Conservation (phyloP, 2,888 invertebrate genomes). For the Silvanus unidentatus region DNA sequence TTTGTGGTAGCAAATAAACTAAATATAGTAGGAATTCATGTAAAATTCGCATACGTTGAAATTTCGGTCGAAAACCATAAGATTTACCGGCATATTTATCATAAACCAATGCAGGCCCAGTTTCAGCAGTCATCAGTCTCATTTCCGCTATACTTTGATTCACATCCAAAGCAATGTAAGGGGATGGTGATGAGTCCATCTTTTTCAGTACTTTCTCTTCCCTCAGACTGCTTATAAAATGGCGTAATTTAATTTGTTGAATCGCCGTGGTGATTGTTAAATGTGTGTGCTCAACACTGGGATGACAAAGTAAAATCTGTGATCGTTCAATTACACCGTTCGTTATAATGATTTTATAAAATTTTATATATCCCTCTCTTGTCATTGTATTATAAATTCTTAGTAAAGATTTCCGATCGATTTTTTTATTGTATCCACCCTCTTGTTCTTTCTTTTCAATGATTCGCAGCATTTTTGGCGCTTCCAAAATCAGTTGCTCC, state of each 20-base stretch:
- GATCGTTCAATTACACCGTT: slow-evolving; percentile 45
- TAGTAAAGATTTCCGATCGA: slow-evolving; percentile 61
- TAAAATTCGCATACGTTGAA: slow-evolving; percentile 57
- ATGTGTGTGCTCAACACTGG: slow-evolving; percentile 46
- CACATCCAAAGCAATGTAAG: slow-evolving; percentile 22
- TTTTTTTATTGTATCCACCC: slow-evolving; percentile 47
- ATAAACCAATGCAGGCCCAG: slow-evolving; percentile 2
- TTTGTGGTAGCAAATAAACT: slow-evolving; percentile 47
- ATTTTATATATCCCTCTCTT: slow-evolving; percentile 53
- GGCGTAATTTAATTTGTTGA: slow-evolving; percentile 53
- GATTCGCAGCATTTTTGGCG: slow-evolving; percentile 48
- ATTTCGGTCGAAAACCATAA: slow-evolving; percentile 58
- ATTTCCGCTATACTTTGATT: slow-evolving; percentile 27
- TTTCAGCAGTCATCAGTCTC: slow-evolving; percentile 16
- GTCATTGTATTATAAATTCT: slow-evolving; percentile 56
- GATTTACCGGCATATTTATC: slow-evolving; percentile 39
- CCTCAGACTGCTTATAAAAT: slow-evolving; percentile 2
- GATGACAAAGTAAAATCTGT: slow-evolving; percentile 52
- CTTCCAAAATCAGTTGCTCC: slow-evolving; percentile 54
- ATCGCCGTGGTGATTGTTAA: slow-evolving; percentile 52
- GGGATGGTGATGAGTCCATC: slow-evolving; percentile 24
- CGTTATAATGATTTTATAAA: slow-evolving; percentile 49
- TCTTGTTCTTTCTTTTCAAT: slow-evolving; percentile 46
- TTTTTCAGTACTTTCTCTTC: slow-evolving; percentile 6
- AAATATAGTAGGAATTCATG: slow-evolving; percentile 68